Evolutionary conservation across 2,113 vertebrate species (phyloP).

Genomic region (Rhodinocichla rosea): DNA sequence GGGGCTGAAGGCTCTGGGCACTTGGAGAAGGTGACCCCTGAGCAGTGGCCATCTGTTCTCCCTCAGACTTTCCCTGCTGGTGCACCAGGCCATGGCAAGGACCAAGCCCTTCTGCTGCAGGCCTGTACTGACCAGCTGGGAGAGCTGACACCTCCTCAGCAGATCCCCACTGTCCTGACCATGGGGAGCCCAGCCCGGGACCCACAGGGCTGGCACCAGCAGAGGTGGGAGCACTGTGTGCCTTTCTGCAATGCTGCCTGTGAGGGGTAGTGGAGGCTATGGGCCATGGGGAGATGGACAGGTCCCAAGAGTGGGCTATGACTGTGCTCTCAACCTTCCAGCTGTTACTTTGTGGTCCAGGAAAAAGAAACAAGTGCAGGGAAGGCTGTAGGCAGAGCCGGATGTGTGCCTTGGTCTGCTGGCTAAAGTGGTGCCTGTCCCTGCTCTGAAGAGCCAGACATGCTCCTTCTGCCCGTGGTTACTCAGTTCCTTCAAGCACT

Average conservation of each 20-base stretch:
- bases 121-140: neutral
- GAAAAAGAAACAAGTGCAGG: neutral
- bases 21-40: neutral
- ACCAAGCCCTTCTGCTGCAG: neutral
- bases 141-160: neutral
- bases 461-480: neutral
- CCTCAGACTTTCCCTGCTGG: neutral
- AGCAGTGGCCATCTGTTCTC: neutral
- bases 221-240: neutral
- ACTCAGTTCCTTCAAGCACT: neutral
- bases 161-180: neutral
- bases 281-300: neutral
- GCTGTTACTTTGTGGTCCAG: neutral
- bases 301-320: neutral
- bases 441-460: neutral
- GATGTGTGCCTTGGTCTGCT: fast-evolving
- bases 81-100: fast-evolving
- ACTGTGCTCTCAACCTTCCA: neutral
- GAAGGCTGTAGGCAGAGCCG: neutral
- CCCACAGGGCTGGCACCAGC: neutral
- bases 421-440: neutral
- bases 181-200: neutral
- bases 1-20: neutral
- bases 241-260: neutral
- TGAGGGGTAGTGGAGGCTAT: fast-evolving